These are phyloP conservation scores for Aricia artaxerxes DNA, from an alignment of 2,888 invertebrate species.

Conservation along the genomic window DNA sequence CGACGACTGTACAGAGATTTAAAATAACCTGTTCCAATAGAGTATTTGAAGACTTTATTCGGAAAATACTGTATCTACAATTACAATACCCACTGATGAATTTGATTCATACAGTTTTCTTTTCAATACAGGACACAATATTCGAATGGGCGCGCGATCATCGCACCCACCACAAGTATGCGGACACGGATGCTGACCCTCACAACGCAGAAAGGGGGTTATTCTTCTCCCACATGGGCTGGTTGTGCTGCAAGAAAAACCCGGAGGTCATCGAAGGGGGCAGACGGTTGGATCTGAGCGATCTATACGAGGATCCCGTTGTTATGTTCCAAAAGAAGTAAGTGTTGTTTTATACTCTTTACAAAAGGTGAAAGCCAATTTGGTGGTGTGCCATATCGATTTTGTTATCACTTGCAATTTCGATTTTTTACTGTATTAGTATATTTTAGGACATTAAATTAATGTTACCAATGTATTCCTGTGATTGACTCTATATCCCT, in stretches of 20 bases:
- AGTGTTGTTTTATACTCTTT: slow-evolving; percentile 45
- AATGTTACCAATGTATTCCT: background rate
- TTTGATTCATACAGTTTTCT: too few relatives aligned
- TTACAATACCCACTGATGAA: too few relatives aligned
- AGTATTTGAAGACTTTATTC: too few relatives aligned
- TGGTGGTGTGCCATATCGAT: background rate
- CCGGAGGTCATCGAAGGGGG: slow-evolving; percentile 92
- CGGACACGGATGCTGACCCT: slow-evolving; percentile 93
- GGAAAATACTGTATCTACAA: too few relatives aligned
- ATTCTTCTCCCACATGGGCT: slow-evolving; percentile 97
- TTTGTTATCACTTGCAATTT: background rate
- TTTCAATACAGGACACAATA: slow-evolving; percentile 76
- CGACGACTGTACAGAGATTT: too few relatives aligned
- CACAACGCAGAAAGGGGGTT: slow-evolving; percentile 94
- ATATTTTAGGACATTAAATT: too few relatives aligned
- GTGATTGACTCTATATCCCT: background rate
- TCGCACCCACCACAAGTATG: slow-evolving; percentile 93
- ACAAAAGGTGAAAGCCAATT: background rate
- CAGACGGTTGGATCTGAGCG: slow-evolving; percentile 89
- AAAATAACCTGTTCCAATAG: too few relatives aligned
- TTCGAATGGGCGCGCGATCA: slow-evolving; percentile 86
- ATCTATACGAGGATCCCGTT: slow-evolving; percentile 90
- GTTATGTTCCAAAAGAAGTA: slow-evolving; percentile 93
- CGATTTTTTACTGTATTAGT: background rate
- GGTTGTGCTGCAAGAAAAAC: slow-evolving; percentile 93